Conservation (phyloP, 2,888 invertebrate species). For the Agonopterix alstromeriana region DNA sequence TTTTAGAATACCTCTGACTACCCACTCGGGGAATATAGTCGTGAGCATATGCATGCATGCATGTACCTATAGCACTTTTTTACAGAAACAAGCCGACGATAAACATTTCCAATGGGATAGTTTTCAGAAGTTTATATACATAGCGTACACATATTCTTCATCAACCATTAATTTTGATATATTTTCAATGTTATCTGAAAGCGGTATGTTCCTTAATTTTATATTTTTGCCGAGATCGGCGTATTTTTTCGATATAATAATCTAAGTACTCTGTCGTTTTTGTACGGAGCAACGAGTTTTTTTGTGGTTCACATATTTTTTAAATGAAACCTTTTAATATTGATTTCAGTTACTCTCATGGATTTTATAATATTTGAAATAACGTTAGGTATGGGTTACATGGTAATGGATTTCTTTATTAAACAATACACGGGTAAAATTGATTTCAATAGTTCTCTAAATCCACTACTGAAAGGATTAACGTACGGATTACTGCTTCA, state of each 20-base stretch:
- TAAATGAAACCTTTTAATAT: neutral
- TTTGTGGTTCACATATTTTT: neutral
- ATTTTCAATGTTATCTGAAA: slow-evolving; percentile 30
- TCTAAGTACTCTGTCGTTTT: too few species aligned
- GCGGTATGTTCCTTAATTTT: neutral
- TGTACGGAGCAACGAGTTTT: too few species aligned
- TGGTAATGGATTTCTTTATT: slow-evolving; percentile 58
- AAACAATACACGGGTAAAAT: slow-evolving; percentile 47
- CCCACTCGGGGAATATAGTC: too few species aligned
- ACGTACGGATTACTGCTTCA: slow-evolving; percentile 43
- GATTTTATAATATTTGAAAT: slow-evolving; percentile 38
- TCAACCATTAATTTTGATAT: slow-evolving; percentile 36
- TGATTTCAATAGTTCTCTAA: slow-evolving; percentile 34
- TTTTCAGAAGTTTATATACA: slow-evolving; percentile 37
- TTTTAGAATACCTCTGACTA: too few species aligned
- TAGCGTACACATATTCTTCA: slow-evolving; percentile 31
- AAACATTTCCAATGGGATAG: slow-evolving; percentile 39
- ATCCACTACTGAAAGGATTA: slow-evolving; percentile 48
- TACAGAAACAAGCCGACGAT: slow-evolving; percentile 2
- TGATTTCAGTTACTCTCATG: slow-evolving; percentile 38
- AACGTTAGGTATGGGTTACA: slow-evolving; percentile 43
- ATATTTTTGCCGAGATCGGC: too few species aligned
- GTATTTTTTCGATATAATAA: too few species aligned
- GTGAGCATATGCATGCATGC: too few species aligned
- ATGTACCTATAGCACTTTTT: neutral